Percentiles rank a stretch among this genome's conserved stretches.
Evolutionary conservation across 2,113 vertebrate species (phyloP).

Genomic region (Odontesthes bonariensis): DNA sequence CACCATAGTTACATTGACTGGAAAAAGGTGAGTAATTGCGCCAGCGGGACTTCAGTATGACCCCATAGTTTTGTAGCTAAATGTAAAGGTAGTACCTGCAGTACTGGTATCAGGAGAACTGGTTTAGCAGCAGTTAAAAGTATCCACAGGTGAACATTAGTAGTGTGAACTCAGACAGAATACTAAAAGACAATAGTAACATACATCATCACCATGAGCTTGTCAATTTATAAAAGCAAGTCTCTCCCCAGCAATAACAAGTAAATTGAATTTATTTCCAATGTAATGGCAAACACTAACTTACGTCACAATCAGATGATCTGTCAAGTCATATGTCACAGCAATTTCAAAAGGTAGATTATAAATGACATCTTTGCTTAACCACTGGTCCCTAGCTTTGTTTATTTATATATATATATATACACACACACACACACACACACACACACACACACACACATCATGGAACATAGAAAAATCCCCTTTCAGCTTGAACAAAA

Average conservation of each 20-base stretch:
- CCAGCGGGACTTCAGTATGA: constrained; percentile 23
- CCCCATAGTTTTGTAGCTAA: constrained; percentile 17
- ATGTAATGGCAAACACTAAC: constrained; percentile 13
- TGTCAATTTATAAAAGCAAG: constrained; percentile 5
- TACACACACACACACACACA: no score
- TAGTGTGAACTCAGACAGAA: background rate
- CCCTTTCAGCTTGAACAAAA: no score
- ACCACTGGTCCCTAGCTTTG: background rate
- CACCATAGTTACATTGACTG: constrained; percentile 51
- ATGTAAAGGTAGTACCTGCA: constrained; percentile 13
- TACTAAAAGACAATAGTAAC: background rate
- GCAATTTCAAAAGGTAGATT: background rate
- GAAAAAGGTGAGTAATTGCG: constrained; percentile 55
- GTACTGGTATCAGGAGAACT: background rate
- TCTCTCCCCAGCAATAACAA: constrained; percentile 23
- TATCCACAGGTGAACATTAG: background rate
- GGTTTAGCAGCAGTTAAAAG: constrained; percentile 2
- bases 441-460: no score
- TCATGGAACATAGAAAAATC: background rate
- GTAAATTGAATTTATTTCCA: constrained; percentile 52
- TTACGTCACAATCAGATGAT: constrained; percentile 20
- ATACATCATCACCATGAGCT: constrained; percentile 4
- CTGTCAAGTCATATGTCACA: constrained; percentile 20
- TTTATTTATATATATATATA: no score
- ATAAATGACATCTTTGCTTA: background rate